A percentile compares a stretch with the other conserved stretches of the same genome.
Conservation (phyloP, 1,140 invertebrate genomes). For the Papilio aristodemus region DNA sequence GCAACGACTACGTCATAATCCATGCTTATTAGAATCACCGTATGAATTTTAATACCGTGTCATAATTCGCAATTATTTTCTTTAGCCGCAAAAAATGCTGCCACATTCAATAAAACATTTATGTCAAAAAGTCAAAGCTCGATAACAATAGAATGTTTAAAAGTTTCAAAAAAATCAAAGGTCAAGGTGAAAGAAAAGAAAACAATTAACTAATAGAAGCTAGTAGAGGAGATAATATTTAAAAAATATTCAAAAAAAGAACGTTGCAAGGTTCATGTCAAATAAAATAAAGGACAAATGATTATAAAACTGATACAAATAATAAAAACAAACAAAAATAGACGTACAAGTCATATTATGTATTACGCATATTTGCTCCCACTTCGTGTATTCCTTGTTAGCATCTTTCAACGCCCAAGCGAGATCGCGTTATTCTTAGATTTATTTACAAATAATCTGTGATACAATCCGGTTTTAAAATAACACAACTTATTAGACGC, state of each 20-base stretch:
- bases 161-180: slow-evolving; percentile 1
- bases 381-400: slow-evolving; percentile 6
- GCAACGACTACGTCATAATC: no score
- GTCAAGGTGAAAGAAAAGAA: neutral
- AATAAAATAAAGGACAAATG: neutral
- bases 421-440: slow-evolving; percentile 19
- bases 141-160: neutral
- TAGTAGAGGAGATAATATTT: neutral
- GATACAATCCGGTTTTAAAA: slow-evolving; percentile 18
- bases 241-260: neutral
- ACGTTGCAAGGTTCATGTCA: neutral
- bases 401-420: slow-evolving; percentile 8
- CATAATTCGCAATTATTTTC: neutral
- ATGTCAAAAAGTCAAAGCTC: neutral
- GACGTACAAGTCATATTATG: neutral
- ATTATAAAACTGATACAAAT: neutral
- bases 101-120: neutral
- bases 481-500: neutral
- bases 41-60: neutral
- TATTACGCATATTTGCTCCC: slow-evolving; percentile 12
- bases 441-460: slow-evolving; percentile 1
- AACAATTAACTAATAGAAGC: neutral
- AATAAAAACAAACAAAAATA: neutral
- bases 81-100: neutral
- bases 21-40: no score